These are phyloP conservation scores for Xestia sexstrigata DNA, from an alignment of 2,888 invertebrate species.

Conservation along the genomic window DNA sequence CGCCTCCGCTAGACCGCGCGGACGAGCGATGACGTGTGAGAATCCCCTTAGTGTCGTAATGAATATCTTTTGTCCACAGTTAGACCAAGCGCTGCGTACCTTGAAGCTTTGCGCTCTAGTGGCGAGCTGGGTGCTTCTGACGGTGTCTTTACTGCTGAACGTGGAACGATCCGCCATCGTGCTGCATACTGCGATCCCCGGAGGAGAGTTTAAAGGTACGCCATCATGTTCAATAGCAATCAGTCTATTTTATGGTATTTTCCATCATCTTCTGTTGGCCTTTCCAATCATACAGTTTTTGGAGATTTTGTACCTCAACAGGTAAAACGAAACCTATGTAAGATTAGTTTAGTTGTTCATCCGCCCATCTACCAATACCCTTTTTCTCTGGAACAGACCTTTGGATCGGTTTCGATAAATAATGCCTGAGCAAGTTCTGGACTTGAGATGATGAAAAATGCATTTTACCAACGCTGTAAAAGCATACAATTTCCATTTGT, in stretches of 20 bases:
- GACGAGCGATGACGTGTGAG: neutral
- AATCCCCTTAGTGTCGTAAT: neutral
- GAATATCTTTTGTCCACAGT: constrained; percentile 62
- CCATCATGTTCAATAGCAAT: neutral
- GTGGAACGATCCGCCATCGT: constrained; percentile 91
- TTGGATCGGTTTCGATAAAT: no score
- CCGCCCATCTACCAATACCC: neutral
- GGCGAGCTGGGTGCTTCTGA: constrained; percentile 92
- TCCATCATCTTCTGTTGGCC: neutral
- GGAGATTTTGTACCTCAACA: neutral
- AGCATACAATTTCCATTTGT: neutral
- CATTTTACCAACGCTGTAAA: no score
- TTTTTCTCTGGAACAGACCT: neutral
- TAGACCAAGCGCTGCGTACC: constrained; percentile 71
- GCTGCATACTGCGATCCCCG: constrained; percentile 92
- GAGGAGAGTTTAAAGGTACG: constrained; percentile 87
- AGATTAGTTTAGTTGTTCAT: neutral
- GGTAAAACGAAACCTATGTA: neutral
- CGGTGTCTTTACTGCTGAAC: constrained; percentile 92
- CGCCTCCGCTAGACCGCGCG: no score
- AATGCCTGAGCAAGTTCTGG: no score
- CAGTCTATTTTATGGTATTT: neutral
- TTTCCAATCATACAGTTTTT: neutral
- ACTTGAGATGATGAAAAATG: no score
- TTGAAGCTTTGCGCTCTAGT: constrained; percentile 85